Conservation (phyloP, 1,140 invertebrate species). For the Drosophila kikkawai region DNA sequence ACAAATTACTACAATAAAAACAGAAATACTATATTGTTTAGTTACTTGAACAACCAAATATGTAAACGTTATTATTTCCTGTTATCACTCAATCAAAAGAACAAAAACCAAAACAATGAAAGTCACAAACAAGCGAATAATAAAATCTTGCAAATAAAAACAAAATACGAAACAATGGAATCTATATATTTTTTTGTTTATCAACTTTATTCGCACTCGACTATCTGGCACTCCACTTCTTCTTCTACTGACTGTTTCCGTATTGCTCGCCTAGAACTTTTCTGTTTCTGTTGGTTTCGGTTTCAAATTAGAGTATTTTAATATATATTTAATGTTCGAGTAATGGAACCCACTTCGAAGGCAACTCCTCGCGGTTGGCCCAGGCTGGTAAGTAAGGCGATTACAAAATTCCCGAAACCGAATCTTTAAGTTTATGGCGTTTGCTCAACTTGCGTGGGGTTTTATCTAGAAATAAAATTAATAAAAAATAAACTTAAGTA, state of each 20-base stretch:
- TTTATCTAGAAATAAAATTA: not conserved
- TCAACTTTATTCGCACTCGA: conserved; percentile 52
- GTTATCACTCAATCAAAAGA: conserved; percentile 41
- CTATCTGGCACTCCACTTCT: conserved; percentile 44
- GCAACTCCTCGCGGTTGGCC: conserved; percentile 20
- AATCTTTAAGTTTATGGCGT: conserved; percentile 8
- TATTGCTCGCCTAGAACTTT: conserved; percentile 64
- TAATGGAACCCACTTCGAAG: conserved; percentile 34
- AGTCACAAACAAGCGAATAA: conserved; percentile 38
- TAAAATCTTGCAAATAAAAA: conserved; percentile 63
- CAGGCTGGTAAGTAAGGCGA: conserved; percentile 31
- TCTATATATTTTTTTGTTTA: conserved; percentile 35
- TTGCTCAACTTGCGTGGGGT: conserved; percentile 22
- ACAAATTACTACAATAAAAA: not conserved
- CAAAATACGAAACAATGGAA: conserved; percentile 41
- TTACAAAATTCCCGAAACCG: not conserved
- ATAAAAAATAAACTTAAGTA: no score
- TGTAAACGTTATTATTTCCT: conserved; percentile 52
- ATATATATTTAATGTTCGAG: conserved; percentile 25
- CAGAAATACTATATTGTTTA: conserved; percentile 30
- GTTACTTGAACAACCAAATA: conserved; percentile 36
- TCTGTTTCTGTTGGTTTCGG: conserved; percentile 15
- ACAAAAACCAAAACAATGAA: conserved; percentile 48
- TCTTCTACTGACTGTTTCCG: conserved; percentile 44
- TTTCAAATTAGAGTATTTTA: conserved; percentile 23